A percentile compares a stretch with the other conserved stretches of the same genome.
Evolutionary conservation across 2,113 vertebrate genomes (phyloP).

Genomic region (Pollachius pollachius): DNA sequence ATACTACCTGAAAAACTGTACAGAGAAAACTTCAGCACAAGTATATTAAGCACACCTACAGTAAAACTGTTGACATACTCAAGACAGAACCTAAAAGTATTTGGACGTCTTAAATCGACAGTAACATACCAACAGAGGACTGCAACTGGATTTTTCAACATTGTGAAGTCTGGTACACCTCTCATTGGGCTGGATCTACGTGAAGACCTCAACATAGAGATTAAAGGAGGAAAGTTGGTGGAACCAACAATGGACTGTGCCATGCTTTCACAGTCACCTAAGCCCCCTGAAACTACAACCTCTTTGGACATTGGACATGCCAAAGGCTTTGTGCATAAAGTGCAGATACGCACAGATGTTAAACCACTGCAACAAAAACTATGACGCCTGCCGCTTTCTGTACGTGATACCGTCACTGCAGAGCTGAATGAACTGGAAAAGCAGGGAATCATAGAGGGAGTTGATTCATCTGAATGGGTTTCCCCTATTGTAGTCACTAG

Average conservation of each 20-base stretch:
- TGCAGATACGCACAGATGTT: background rate
- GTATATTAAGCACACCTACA: background rate
- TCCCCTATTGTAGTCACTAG: slow-evolving; percentile 6
- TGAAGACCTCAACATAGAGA: background rate
- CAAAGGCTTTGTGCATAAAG: slow-evolving; percentile 16
- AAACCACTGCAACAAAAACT: slow-evolving; percentile 19
- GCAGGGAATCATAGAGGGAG: background rate
- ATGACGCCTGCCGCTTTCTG: slow-evolving; percentile 4
- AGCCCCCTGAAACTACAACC: background rate
- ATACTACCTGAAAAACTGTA: no score
- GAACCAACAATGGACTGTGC: slow-evolving; percentile 2
- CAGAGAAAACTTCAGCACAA: background rate
- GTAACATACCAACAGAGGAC: background rate
- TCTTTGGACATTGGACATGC: background rate
- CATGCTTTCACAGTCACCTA: background rate
- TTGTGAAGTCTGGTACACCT: background rate
- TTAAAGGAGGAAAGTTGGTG: slow-evolving; percentile 5
- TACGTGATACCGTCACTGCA: slow-evolving; percentile 5
- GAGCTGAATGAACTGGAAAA: background rate
- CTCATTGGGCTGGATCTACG: slow-evolving; percentile 5
- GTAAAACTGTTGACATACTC: slow-evolving; percentile 1
- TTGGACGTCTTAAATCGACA: background rate
- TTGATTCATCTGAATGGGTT: background rate
- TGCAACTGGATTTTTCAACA: background rate
- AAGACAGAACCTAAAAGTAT: background rate